These are phyloP conservation scores for Coptotermes formosanus DNA, from an alignment of 1,140 invertebrate species.

Conservation along the genomic window DNA sequence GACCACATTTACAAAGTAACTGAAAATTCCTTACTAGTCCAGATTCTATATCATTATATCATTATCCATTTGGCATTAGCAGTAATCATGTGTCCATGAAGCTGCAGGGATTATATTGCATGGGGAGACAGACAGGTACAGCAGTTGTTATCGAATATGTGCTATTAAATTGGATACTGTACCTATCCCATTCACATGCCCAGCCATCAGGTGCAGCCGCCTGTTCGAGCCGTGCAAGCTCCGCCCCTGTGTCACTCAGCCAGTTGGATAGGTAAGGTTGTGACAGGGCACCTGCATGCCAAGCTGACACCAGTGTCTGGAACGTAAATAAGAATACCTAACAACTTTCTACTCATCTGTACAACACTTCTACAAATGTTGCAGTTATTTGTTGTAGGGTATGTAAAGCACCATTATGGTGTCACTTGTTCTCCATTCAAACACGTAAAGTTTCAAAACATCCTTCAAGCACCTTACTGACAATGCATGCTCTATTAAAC, in stretches of 20 bases:
- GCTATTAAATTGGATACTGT: slow-evolving; percentile 43
- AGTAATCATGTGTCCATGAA: background rate
- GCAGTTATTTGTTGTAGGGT: background rate
- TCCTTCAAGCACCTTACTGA: no score
- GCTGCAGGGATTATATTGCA: slow-evolving; percentile 3
- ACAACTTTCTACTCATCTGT: background rate
- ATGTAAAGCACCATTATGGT: background rate
- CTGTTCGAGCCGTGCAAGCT: slow-evolving; percentile 59
- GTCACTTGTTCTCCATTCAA: no score
- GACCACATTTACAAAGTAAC: slow-evolving; percentile 5
- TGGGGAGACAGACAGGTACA: slow-evolving; percentile 12
- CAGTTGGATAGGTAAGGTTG: slow-evolving; percentile 59
- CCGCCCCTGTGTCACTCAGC: slow-evolving; percentile 56
- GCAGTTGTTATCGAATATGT: slow-evolving; percentile 8
- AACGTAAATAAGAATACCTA: slow-evolving; percentile 38
- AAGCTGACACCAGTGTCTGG: slow-evolving; percentile 62
- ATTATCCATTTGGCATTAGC: slow-evolving; percentile 7
- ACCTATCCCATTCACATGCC: slow-evolving; percentile 75
- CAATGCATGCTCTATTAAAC: no score
- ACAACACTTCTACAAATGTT: background rate
- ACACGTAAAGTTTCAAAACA: no score
- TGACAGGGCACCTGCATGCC: slow-evolving; percentile 58
- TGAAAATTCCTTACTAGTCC: background rate
- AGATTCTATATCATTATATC: background rate
- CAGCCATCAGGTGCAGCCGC: slow-evolving; percentile 66